Percentiles rank a stretch among this genome's conserved stretches.
Conservation (phyloP, 2,888 invertebrate genomes). For the Lasioglossum vierecki region DNA sequence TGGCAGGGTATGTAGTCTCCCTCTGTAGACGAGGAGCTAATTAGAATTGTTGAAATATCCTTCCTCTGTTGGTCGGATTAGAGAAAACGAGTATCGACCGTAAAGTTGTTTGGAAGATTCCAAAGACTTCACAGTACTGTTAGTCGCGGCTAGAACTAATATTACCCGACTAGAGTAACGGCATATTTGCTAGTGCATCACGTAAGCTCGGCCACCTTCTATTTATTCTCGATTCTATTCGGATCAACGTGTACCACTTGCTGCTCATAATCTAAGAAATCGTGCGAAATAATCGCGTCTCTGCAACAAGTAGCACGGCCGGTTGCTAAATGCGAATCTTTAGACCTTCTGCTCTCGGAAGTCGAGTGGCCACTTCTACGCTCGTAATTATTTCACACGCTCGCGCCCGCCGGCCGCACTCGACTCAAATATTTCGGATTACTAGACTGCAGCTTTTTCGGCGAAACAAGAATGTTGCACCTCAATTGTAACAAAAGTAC, state of each 20-base stretch:
- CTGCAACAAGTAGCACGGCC: slow-evolving; percentile 12
- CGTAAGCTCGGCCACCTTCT: slow-evolving; percentile 57
- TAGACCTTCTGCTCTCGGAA: slow-evolving; percentile 1
- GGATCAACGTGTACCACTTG: slow-evolving; percentile 46
- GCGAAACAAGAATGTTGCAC: neutral
- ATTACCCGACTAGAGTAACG: slow-evolving; percentile 41
- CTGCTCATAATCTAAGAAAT: slow-evolving; percentile 40
- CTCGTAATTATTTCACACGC: slow-evolving; percentile 9
- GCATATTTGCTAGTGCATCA: slow-evolving; percentile 51
- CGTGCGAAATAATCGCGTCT: slow-evolving; percentile 19
- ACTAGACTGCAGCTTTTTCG: neutral
- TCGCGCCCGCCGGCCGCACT: neutral
- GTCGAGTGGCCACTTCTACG: neutral
- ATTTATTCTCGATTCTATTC: slow-evolving; percentile 60
- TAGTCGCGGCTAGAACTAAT: slow-evolving; percentile 42
- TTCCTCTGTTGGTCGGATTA: neutral
- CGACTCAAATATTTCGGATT: neutral
- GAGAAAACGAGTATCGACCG: neutral
- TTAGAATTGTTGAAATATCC: neutral
- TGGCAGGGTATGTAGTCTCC: neutral
- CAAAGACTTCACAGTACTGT: slow-evolving; percentile 17
- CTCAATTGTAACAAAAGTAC: neutral
- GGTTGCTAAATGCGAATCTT: neutral
- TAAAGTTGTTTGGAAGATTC: slow-evolving; percentile 20
- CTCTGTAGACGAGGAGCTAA: neutral